Evolutionary conservation across 2,113 vertebrate species (phyloP).

Genomic region (Oryzias javanicus): DNA sequence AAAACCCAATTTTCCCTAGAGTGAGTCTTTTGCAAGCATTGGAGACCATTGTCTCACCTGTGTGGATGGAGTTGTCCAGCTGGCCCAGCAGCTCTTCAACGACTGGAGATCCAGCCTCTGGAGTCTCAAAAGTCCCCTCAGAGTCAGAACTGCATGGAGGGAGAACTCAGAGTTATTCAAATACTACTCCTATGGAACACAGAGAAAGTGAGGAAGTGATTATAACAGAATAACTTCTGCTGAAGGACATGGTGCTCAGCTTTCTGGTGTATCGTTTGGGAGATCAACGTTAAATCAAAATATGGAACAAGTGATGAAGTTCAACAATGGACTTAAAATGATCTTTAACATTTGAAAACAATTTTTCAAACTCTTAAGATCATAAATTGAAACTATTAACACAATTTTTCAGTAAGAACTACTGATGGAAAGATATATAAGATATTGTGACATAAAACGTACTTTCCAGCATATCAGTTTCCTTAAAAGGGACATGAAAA

Average conservation of each 20-base stretch:
- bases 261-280: no score
- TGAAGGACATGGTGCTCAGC: no score
- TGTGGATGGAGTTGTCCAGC: constrained; percentile 49
- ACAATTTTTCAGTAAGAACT: neutral
- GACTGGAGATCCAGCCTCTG: constrained; percentile 88
- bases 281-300: no score
- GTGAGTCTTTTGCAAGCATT: neutral
- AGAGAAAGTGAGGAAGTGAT: neutral
- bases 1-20: no score
- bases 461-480: constrained; percentile 33
- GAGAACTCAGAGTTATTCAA: constrained; percentile 16
- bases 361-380: no score
- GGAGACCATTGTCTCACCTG: constrained; percentile 75
- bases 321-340: no score
- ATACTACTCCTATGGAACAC: neutral
- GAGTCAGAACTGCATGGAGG: constrained; percentile 86
- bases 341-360: no score
- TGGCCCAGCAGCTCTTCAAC: constrained; percentile 72
- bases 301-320: no score
- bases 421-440: neutral
- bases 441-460: neutral
- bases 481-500: constrained; percentile 25
- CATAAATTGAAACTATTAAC: no score
- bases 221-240: no score
- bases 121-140: constrained; percentile 92